Evolutionary conservation across 2,888 invertebrate species (phyloP).

Genomic region (Cremastobaeus sp.): DNA sequence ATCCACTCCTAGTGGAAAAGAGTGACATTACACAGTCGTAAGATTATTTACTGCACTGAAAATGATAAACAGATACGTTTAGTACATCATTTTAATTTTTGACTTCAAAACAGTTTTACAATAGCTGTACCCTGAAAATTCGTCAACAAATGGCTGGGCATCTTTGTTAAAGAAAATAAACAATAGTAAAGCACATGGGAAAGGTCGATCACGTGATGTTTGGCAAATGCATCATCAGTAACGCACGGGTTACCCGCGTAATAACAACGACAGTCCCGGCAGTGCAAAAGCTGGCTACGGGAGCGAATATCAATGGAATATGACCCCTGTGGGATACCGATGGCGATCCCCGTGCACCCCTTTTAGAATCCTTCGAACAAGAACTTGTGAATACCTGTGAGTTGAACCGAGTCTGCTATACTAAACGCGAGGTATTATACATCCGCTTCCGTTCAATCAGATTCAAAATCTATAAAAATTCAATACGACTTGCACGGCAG

Average conservation of each 20-base stretch:
- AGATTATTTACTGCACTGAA: too few species aligned
- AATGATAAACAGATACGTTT: too few species aligned
- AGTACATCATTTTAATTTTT: too few species aligned
- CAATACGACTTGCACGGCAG: constrained; percentile 46
- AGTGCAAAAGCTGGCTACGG: constrained; percentile 68
- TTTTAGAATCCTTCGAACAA: constrained; percentile 24
- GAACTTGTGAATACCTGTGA: constrained; percentile 49
- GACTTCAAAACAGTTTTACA: too few species aligned
- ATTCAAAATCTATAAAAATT: constrained; percentile 52
- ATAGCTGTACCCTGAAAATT: too few species aligned
- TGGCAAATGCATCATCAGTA: constrained; percentile 50
- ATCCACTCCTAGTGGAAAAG: too few species aligned
- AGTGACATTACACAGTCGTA: too few species aligned
- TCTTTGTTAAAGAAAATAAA: too few species aligned
- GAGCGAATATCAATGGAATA: constrained; percentile 72
- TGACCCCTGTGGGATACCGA: constrained; percentile 68
- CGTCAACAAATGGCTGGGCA: too few species aligned
- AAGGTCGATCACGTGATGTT: constrained; percentile 25
- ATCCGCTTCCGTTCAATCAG: constrained; percentile 44
- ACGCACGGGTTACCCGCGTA: constrained; percentile 47
- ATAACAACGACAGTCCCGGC: constrained; percentile 64
- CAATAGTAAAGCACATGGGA: constrained; percentile 1
- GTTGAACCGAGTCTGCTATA: constrained; percentile 38
- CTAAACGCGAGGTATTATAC: constrained; percentile 47
- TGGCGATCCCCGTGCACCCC: constrained; percentile 36